Evolutionary conservation across 1,140 invertebrate species (phyloP).

Genomic region (Drosophila ercepeae): DNA sequence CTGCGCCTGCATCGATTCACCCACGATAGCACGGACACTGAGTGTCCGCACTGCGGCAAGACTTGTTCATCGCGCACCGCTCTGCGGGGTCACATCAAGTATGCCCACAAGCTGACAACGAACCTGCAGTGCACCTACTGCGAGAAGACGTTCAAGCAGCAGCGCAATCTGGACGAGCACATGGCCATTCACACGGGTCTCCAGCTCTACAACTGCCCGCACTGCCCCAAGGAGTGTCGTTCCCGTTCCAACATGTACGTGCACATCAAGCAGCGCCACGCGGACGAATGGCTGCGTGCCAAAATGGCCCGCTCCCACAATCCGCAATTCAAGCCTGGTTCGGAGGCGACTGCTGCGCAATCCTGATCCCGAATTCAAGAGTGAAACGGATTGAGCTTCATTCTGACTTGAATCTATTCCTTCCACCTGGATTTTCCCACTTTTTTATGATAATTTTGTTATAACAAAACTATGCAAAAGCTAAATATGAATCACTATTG

Average conservation of each 20-base stretch:
- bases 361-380: conserved; percentile 1
- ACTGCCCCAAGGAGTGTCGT: conserved; percentile 78
- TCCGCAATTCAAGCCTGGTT: conserved; percentile 64
- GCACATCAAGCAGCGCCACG: conserved; percentile 78
- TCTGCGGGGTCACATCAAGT: conserved; percentile 67
- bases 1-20: conserved; percentile 67
- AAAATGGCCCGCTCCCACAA: conserved; percentile 79
- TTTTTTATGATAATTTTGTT: background rate
- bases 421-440: background rate
- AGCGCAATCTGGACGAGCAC: conserved; percentile 77
- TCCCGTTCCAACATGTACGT: conserved; percentile 83
- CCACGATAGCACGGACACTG: conserved; percentile 62
- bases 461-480: background rate
- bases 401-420: background rate
- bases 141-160: conserved; percentile 76
- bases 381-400: too few relatives aligned
- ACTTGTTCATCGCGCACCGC: conserved; percentile 64
- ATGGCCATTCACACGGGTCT: conserved; percentile 83
- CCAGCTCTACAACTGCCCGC: conserved; percentile 78
- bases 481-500: conserved; percentile 1
- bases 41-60: conserved; percentile 68
- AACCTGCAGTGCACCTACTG: conserved; percentile 76
- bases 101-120: conserved; percentile 68
- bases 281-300: conserved; percentile 71
- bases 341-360: background rate